Base-by-base conservation (phyloP, 2,797 vertebrate genomes). In the Coccyzus lansbergi region DNA sequence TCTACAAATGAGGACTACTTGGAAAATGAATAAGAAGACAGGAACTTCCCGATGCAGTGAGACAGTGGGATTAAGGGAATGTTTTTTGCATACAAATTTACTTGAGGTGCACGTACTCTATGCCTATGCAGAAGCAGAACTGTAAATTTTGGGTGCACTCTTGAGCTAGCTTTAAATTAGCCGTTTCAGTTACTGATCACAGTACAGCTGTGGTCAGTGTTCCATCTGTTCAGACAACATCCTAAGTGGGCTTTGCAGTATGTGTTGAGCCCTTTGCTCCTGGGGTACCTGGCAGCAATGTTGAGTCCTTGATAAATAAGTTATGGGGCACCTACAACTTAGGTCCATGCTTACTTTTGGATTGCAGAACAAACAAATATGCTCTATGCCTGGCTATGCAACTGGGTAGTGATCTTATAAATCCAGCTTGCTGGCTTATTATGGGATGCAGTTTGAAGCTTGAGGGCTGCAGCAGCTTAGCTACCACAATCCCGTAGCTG, bases 311-410 rank as follows among this genome's bases (percentile, higher is more conserved):
- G 4, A 28, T 36, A 16, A 55, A 9, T 42, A n/a, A 42, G 2
- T 33, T 15, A 28, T 67, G 46, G 51, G 42, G 4, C n/a, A 38
- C 19, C 22, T 24, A 3, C n/a, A n/a, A 12, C 15, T 48, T 24
- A 17, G 31, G 5, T 42, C 75, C 1, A 0, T 7, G 12, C 46
- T 75, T 34, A 46, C 8, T 62, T 65, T 65, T 29, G 53, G 24
- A 10, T 8, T 49, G 58, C 46, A n/a, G 62, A 0, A 0, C 1
- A 0, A 40, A 15, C 36, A 44, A 42, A n/a, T 10, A 12, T 4
- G 16, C 15, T 80, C 28, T 29, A 10, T 11, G 69, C 9, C 29
- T 7, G 38, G 10, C 36, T 59, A 19, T 72, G 36, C 38, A 12
- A 3, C 29, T 11, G 3, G 2, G 3, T 24, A 26, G 53, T 7